Percentiles rank a stretch among this genome's conserved stretches.
Conservation (phyloP, 2,113 vertebrate species). For the Chlorodrepanis virens region DNA sequence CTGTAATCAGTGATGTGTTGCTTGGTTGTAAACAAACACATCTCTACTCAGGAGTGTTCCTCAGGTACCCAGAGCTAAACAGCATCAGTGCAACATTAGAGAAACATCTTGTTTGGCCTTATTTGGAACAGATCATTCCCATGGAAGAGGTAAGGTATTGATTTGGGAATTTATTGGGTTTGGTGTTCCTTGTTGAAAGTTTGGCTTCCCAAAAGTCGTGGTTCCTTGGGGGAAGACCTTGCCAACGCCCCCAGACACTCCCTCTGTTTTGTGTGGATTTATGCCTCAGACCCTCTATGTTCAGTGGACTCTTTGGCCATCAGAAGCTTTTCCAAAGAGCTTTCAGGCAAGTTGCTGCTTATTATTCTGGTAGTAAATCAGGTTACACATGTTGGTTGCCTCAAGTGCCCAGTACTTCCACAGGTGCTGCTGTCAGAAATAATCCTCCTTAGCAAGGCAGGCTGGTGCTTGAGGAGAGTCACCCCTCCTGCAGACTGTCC, state of each 20-base stretch:
- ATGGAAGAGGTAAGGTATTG: background rate
- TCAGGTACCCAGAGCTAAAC: background rate
- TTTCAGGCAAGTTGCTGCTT: background rate
- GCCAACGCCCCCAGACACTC: background rate
- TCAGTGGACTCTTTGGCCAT: background rate
- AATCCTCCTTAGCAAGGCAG: background rate
- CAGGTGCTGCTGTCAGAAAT: background rate
- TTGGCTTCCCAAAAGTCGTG: background rate
- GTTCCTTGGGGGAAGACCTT: background rate
- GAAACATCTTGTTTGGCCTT: background rate
- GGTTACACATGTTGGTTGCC: background rate
- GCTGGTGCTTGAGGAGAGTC: background rate
- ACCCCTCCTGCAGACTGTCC: background rate
- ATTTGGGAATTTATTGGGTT: background rate
- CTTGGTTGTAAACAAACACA: background rate
- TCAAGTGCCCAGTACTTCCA: background rate
- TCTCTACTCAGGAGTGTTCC: background rate
- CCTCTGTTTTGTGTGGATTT: background rate
- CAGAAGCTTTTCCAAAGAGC: background rate
- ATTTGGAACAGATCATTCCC: background rate
- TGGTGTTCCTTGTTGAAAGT: background rate
- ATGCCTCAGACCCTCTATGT: background rate
- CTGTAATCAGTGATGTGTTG: background rate
- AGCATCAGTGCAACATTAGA: background rate
- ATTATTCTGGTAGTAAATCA: background rate